Evolutionary conservation across 2,797 vertebrate species (phyloP).

Genomic region (Limnodromus scolopaceus): DNA sequence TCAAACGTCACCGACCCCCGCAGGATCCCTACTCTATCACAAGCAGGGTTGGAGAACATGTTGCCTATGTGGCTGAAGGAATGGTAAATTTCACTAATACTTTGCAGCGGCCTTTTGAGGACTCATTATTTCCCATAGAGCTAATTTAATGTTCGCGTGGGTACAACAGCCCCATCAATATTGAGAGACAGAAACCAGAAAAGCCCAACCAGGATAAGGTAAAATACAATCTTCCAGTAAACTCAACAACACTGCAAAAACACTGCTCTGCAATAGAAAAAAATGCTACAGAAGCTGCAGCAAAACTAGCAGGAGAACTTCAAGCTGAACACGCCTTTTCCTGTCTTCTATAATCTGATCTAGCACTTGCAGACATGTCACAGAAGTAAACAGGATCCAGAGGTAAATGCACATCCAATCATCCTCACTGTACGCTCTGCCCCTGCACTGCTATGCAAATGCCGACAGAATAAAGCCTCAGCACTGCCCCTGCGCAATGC

Average conservation of each 20-base stretch:
- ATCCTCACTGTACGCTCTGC: neutral
- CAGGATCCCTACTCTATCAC: neutral
- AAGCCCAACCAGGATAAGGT: neutral
- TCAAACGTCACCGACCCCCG: neutral
- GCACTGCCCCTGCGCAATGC: neutral
- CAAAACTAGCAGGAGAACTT: neutral
- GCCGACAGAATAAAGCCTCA: neutral
- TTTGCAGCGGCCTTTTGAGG: neutral
- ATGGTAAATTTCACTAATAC: neutral
- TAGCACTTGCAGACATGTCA: slow-evolving; percentile 20
- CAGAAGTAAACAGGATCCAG: slow-evolving; percentile 45
- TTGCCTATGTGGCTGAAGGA: neutral
- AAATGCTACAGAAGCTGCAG: neutral
- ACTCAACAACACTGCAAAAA: neutral
- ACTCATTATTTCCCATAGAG: neutral
- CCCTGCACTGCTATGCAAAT: neutral
- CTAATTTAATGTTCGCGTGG: neutral
- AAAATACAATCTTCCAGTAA: neutral
- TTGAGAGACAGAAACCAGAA: neutral
- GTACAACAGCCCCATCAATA: neutral
- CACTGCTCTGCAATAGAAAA: neutral
- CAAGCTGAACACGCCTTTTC: slow-evolving; percentile 64
- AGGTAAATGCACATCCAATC: neutral
- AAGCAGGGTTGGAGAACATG: neutral
- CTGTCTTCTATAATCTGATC: slow-evolving; percentile 68